These are phyloP conservation scores for Apostichopus californicus DNA, from an alignment of 35 echinoderm and acorn worm genomes.

Conservation along the genomic window DNA sequence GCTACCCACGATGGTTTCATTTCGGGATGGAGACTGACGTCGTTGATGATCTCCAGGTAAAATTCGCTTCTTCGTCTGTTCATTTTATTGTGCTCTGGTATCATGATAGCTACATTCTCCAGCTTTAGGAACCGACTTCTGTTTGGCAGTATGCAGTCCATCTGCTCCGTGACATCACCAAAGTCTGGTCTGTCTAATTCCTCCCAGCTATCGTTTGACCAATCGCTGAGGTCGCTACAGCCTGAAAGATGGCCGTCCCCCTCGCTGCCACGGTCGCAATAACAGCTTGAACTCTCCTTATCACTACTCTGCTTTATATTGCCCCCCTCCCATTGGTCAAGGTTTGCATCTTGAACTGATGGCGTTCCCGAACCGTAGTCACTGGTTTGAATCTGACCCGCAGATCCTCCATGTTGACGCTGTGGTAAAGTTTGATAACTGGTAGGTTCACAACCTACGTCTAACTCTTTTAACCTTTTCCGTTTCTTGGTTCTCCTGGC, in stretches of 20 bases:
- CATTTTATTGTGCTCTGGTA: constrained; percentile 91
- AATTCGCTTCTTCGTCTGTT: constrained; percentile 76
- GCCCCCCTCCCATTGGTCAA: constrained; percentile 27
- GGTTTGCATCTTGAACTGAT: constrained; percentile 34
- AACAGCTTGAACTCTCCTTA: constrained; percentile 74
- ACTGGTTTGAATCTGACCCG: constrained; percentile 76
- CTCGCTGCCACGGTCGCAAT: constrained; percentile 75
- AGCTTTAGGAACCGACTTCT: constrained; percentile 73
- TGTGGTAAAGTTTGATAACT: neutral
- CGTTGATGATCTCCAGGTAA: constrained; percentile 62
- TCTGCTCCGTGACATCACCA: constrained; percentile 52
- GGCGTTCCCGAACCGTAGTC: constrained; percentile 75
- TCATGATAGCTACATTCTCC: constrained; percentile 69
- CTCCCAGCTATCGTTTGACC: constrained; percentile 64
- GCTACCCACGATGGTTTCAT: constrained; percentile 44
- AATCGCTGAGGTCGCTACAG: constrained; percentile 35
- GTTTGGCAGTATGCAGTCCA: constrained; percentile 80
- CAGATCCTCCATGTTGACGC: constrained; percentile 44
- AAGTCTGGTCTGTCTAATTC: constrained; percentile 64
- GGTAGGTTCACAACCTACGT: neutral
- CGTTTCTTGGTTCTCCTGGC: constrained; percentile 47
- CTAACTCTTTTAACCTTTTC: constrained; percentile 37
- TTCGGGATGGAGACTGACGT: constrained; percentile 59
- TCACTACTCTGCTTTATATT: constrained; percentile 9
- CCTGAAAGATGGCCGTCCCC: constrained; percentile 42